These are phyloP conservation scores for Opisthocomus hoazin DNA, from an alignment of 2,113 vertebrate species.

Conservation along the genomic window DNA sequence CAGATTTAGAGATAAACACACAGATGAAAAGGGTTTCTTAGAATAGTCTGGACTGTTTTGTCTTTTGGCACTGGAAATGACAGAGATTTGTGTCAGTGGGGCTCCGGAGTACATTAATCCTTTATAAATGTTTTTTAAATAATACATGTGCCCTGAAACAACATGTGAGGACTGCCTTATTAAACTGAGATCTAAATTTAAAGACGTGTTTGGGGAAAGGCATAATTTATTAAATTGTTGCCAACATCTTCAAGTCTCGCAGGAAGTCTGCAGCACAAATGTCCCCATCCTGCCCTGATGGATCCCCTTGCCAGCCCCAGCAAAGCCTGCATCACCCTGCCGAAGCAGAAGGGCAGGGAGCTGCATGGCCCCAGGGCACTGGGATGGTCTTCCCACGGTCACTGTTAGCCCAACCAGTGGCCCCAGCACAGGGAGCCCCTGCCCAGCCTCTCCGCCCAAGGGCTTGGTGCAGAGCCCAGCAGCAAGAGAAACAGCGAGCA, in stretches of 20 bases:
- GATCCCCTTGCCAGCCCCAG: background rate
- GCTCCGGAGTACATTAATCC: constrained; percentile 42
- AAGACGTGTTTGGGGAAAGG: background rate
- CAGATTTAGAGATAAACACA: constrained; percentile 3
- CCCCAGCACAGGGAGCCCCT: fast-evolving
- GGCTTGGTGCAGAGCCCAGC: background rate
- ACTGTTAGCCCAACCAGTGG: background rate
- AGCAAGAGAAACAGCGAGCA: background rate
- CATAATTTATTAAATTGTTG: background rate
- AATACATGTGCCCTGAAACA: constrained; percentile 45
- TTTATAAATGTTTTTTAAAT: constrained; percentile 60
- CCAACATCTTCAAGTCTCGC: background rate
- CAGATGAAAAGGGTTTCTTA: background rate
- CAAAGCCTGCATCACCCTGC: background rate
- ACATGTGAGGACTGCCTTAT: constrained; percentile 7
- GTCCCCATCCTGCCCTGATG: background rate
- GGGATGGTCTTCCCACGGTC: background rate
- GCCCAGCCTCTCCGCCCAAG: fast-evolving
- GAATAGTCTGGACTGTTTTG: background rate
- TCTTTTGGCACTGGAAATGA: constrained; percentile 31
- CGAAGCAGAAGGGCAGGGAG: background rate
- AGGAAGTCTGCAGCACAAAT: background rate
- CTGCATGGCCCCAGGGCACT: fast-evolving
- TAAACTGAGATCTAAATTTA: constrained; percentile 41
- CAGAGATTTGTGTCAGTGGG: constrained; percentile 34